A percentile compares a stretch with the other conserved stretches of the same genome.
Conservation (phyloP, 2,113 vertebrate species). For the Sapajus apella region DNA sequence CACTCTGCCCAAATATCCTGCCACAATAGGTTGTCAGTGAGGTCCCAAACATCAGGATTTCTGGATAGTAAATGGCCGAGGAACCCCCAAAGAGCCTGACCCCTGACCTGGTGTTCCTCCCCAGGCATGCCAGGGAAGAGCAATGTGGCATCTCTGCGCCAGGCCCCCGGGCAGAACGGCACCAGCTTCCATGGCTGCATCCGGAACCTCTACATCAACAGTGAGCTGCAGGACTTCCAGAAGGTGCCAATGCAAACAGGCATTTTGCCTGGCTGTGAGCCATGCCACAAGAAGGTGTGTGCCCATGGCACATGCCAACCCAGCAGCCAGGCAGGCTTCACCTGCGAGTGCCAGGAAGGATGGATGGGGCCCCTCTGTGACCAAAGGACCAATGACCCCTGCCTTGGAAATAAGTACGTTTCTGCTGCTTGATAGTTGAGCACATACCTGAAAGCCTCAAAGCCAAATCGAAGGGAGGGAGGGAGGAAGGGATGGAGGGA, state of each 20-base stretch:
- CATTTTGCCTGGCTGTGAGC: constrained; percentile 95
- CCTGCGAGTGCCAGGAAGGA: constrained; percentile 95
- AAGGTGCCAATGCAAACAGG: constrained; percentile 92
- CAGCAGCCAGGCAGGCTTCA: constrained; percentile 92
- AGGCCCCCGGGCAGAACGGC: constrained; percentile 91
- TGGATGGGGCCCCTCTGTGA: constrained; percentile 95
- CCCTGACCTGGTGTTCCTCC: neutral
- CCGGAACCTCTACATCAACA: constrained; percentile 95
- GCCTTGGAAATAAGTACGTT: constrained; percentile 97
- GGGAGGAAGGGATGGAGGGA: too few species aligned
- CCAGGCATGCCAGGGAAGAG: constrained; percentile 94
- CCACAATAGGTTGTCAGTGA: neutral
- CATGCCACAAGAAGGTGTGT: constrained; percentile 93
- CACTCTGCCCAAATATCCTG: neutral
- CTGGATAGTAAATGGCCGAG: neutral
- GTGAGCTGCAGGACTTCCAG: constrained; percentile 94
- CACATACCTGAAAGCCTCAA: neutral
- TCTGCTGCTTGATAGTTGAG: constrained; percentile 24
- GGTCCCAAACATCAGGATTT: neutral
- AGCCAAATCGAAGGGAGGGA: neutral
- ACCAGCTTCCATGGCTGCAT: constrained; percentile 97
- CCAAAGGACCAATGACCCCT: constrained; percentile 94
- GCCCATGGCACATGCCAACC: constrained; percentile 93
- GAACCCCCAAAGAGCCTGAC: neutral
- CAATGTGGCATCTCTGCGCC: constrained; percentile 89